A percentile compares a stretch with the other conserved stretches of the same genome.
Conservation (phyloP, 2,888 invertebrate genomes). For the Dynastes tityus region DNA sequence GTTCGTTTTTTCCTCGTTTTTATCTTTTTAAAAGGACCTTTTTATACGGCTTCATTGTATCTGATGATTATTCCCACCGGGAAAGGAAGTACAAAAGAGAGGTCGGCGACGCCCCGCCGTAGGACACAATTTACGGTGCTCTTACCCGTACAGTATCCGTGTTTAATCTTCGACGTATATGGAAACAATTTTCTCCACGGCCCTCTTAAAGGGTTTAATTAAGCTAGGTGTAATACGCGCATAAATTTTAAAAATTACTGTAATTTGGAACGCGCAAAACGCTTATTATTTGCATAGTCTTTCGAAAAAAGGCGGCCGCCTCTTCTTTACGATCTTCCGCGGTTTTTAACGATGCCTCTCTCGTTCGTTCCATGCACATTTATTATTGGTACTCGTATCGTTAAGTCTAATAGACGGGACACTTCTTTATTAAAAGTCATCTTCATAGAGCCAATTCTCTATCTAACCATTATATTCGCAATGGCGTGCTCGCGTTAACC, state of each 20-base stretch:
- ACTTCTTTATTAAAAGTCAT: constrained; percentile 20
- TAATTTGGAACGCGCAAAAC: constrained; percentile 10
- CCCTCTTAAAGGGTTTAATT: constrained; percentile 25
- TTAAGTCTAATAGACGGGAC: constrained; percentile 32
- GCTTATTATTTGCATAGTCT: constrained; percentile 31
- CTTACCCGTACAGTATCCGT: constrained; percentile 24
- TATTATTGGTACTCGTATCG: constrained; percentile 8
- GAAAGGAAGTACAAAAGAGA: constrained; percentile 28
- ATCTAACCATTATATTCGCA: constrained; percentile 26
- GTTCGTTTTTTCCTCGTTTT: constrained; percentile 6
- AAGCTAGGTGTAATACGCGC: constrained; percentile 8
- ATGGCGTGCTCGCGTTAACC: constrained; percentile 26
- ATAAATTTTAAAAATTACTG: constrained; percentile 25
- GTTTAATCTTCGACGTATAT: constrained; percentile 27
- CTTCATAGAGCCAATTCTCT: constrained; percentile 27
- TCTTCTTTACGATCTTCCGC: constrained; percentile 16
- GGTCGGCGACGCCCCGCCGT: background rate
- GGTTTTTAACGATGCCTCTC: constrained; percentile 9
- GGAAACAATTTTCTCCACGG: constrained; percentile 29
- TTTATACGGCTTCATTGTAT: background rate
- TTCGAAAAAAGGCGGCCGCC: background rate
- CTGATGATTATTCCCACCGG: background rate
- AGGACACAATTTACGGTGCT: constrained; percentile 20
- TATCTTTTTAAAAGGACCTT: background rate
- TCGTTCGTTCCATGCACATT: background rate